Base-by-base conservation (phyloP, 2,113 vertebrate species). In the Pedionomus torquatus region DNA sequence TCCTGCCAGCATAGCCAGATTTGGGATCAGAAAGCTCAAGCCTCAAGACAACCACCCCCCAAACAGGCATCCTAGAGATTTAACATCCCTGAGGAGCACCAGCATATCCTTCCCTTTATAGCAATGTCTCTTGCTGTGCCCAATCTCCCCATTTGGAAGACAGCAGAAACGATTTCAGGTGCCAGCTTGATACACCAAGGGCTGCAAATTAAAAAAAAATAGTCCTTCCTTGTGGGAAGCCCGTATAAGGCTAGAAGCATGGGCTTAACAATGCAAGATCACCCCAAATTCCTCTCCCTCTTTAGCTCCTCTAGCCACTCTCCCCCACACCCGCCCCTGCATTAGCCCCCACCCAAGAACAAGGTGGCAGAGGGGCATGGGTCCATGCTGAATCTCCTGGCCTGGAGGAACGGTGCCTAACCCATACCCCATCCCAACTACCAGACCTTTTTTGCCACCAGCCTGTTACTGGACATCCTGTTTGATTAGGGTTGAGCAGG, bases 401-500 rank as follows among this genome's bases (percentile, higher is more conserved):
- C 23, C 52, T 55, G 17, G 30, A 58, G 24, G 46, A 49, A 26
- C 0, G 0, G n/a, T 51, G 43, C 64, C 80, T 72, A 78, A 30
- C 41, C 63, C 63, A 21, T 13, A 12, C 17, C 39, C 39, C 35
- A 16, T 52, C 52, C 26, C 74, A 72, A 66, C 28, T 25, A 52
- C 41, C 61, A 39, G 70, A 11, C 8, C 49, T 17, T 28, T 52
- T 79, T 52, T 77, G 19, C 25, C 69, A 66, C 33, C 60, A 43
- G 37, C 20, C 58, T 24, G 6, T 55, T 20, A 48, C 87, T 33
- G 86, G 83, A 35, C 64, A n/a, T 81, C 44, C 74, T 1, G 0
- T 43, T 88, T 69, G 63, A 48, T 79, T 46, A 86, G 26, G 64
- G 39, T 48, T 0, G 0, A 33, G 28, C 26, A 9, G 0, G 23